Evolutionary conservation across 2,888 invertebrate genomes (phyloP).

Genomic region (Gerosis bhagava): DNA sequence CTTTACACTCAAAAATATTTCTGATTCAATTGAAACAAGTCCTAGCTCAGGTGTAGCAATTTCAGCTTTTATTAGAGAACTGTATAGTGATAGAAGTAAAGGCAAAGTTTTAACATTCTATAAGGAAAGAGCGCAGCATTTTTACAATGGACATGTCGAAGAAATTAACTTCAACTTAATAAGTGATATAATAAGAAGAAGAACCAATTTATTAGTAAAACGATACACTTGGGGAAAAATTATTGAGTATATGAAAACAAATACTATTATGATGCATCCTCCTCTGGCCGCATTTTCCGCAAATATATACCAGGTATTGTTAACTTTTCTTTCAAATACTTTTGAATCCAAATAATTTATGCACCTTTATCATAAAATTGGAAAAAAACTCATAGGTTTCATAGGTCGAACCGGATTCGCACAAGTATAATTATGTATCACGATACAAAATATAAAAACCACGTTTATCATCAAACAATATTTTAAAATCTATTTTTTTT

Average conservation of each 20-base stretch:
- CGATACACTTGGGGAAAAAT: constrained; percentile 90
- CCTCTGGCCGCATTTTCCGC: constrained; percentile 92
- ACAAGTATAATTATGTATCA: too few species aligned
- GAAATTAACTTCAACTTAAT: constrained; percentile 92
- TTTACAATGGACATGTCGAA: constrained; percentile 93
- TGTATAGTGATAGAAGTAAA: constrained; percentile 91
- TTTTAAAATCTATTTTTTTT: too few species aligned
- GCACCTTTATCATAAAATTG: too few species aligned
- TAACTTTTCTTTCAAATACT: too few species aligned
- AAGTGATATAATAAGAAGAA: constrained; percentile 90
- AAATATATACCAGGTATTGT: constrained; percentile 88
- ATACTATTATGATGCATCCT: constrained; percentile 86
- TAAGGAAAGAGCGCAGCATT: constrained; percentile 93
- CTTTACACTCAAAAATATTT: constrained; percentile 92
- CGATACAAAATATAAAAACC: too few species aligned
- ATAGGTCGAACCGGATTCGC: too few species aligned
- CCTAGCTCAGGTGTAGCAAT: constrained; percentile 88
- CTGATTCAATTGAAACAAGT: constrained; percentile 88
- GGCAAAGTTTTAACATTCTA: constrained; percentile 93
- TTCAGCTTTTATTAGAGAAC: constrained; percentile 91
- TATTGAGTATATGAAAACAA: constrained; percentile 88
- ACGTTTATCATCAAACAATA: too few species aligned
- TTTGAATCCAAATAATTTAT: too few species aligned
- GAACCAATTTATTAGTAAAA: constrained; percentile 91
- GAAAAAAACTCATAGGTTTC: too few species aligned